Evolutionary conservation across 2,113 vertebrate species (phyloP).

Genomic region (Arothron firmamentum): DNA sequence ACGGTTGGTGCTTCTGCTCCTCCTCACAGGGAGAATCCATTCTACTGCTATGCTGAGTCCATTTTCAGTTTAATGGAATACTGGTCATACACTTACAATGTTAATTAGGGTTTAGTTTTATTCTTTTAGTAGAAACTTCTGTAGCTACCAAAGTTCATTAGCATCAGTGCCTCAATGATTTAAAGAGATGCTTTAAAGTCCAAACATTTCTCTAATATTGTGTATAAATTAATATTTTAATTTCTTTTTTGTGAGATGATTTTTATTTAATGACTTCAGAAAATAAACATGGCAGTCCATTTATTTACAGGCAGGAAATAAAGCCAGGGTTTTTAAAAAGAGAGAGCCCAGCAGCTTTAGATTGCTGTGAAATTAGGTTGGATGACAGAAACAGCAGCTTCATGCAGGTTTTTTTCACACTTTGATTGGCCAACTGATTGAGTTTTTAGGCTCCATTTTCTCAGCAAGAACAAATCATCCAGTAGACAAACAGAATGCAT

Average conservation of each 20-base stretch:
- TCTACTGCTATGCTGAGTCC: too few relatives aligned
- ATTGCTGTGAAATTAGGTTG: slow-evolving; percentile 50
- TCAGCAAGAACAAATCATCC: slow-evolving; percentile 16
- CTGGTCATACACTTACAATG: too few relatives aligned
- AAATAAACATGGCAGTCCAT: neutral
- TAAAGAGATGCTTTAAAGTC: too few relatives aligned
- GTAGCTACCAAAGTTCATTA: too few relatives aligned
- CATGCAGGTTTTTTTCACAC: slow-evolving; percentile 49
- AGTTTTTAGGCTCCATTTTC: slow-evolving; percentile 50
- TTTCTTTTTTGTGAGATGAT: neutral
- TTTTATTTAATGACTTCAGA: neutral
- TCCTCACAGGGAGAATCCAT: neutral
- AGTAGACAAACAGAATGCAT: slow-evolving; percentile 34
- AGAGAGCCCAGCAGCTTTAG: slow-evolving; percentile 14
- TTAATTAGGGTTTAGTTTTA: too few relatives aligned
- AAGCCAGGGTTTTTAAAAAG: neutral
- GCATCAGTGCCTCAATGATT: too few relatives aligned
- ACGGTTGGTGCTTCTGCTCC: slow-evolving; percentile 67
- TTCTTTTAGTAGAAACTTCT: too few relatives aligned
- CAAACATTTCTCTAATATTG: too few relatives aligned
- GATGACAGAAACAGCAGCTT: slow-evolving; percentile 44
- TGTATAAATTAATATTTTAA: too few relatives aligned
- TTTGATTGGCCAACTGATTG: slow-evolving; percentile 49
- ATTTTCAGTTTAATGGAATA: too few relatives aligned
- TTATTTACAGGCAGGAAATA: neutral